Percentiles rank a stretch among this genome's conserved stretches.
Evolutionary conservation across 1,140 invertebrate species (phyloP).

Genomic region (Colletes latitarsis): DNA sequence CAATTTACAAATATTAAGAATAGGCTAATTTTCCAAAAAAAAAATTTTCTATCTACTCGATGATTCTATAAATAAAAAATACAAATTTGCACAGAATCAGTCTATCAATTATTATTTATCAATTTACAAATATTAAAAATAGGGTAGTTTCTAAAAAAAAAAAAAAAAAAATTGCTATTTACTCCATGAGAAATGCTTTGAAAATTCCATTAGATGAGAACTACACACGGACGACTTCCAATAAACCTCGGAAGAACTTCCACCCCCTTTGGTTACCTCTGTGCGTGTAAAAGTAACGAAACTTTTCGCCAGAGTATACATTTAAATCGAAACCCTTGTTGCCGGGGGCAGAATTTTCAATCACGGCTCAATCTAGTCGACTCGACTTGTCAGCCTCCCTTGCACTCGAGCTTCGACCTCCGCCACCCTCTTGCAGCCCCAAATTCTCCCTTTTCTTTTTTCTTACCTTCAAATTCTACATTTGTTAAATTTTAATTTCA

Average conservation of each 20-base stretch:
- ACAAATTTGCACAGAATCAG: too few relatives aligned
- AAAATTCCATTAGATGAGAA: constrained; percentile 33
- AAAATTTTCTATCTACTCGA: neutral
- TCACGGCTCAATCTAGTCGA: constrained; percentile 77
- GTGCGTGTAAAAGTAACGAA: constrained; percentile 27
- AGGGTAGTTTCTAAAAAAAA: too few relatives aligned
- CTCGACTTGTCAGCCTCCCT: constrained; percentile 43
- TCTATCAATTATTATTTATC: too few relatives aligned
- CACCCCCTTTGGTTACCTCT: neutral
- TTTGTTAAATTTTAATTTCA: too few relatives aligned
- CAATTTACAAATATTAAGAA: too few relatives aligned
- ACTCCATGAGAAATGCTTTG: neutral
- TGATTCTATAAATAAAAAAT: too few relatives aligned
- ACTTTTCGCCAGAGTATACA: constrained; percentile 49
- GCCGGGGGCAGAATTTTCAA: constrained; percentile 77
- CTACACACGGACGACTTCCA: neutral
- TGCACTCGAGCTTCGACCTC: neutral
- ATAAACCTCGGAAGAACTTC: constrained; percentile 9
- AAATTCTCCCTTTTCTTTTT: constrained; percentile 30
- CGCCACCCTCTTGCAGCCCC: neutral
- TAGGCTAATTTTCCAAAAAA: too few relatives aligned
- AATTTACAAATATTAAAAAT: too few relatives aligned
- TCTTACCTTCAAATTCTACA: neutral
- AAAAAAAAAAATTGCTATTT: neutral
- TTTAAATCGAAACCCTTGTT: constrained; percentile 73